Percentiles rank a stretch among this genome's conserved stretches.
These are phyloP conservation scores for Theonella swinhoei DNA, from an alignment of 37 sponge, comb jelly and placozoan genomes.

Conservation along the genomic window DNA sequence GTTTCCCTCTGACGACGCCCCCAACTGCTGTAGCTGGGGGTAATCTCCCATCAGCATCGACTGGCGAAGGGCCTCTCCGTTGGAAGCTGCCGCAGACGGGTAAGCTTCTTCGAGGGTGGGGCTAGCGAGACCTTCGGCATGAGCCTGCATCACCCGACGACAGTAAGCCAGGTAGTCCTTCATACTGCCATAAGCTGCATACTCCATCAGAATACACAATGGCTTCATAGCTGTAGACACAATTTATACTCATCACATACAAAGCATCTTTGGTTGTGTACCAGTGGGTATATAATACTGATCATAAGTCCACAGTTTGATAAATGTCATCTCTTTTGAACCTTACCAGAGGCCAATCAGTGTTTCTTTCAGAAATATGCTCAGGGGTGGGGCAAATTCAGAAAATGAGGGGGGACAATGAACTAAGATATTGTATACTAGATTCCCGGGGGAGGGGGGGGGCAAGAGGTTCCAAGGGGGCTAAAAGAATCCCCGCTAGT, in stretches of 20 bases:
- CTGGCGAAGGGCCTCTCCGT: not conserved
- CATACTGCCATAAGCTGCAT: slow-evolving; percentile 62
- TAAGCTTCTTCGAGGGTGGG: not conserved
- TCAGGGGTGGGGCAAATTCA: not conserved
- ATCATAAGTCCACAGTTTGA: too few relatives aligned
- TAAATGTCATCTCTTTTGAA: too few relatives aligned
- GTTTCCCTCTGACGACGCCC: not conserved
- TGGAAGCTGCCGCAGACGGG: not conserved
- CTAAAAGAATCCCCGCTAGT: too few relatives aligned
- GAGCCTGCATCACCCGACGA: not conserved
- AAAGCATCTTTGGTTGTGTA: too few relatives aligned
- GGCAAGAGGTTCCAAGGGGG: not conserved
- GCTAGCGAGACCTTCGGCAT: not conserved
- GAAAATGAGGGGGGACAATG: not conserved
- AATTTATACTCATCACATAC: too few relatives aligned
- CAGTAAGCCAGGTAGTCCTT: slow-evolving; percentile 46
- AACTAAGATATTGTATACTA: too few relatives aligned
- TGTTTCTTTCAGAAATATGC: not conserved
- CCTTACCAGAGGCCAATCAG: too few relatives aligned
- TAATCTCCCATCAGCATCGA: not conserved
- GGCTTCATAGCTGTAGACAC: slow-evolving; percentile 13
- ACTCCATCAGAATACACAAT: slow-evolving; percentile 65
- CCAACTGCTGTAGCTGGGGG: slow-evolving; percentile 4
- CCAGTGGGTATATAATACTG: too few relatives aligned
- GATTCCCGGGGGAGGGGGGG: not conserved